Base-by-base conservation (phyloP, 2,113 vertebrate species). In the Chascanopsetta lugubris region DNA sequence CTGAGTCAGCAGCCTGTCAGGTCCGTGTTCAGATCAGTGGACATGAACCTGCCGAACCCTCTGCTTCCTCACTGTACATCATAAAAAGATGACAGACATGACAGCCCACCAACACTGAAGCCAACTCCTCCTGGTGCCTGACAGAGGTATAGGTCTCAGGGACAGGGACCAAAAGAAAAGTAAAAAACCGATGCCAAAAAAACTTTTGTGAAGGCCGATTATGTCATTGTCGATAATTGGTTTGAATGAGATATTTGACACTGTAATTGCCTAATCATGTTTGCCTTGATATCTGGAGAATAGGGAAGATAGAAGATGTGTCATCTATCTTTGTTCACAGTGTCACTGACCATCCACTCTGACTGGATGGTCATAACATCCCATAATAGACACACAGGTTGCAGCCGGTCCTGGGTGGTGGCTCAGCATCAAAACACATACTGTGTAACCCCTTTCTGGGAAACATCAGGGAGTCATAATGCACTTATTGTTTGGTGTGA, bases 401-500 rank as follows among this genome's bases (percentile, higher is more conserved):
- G 27, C 18, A 49, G 59, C 22, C 3, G 4, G 48, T 67, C 77
- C 53, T 7, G 18, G 18, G 54, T 72, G 18, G 54, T 72, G 72
- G n/a, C 30, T 53, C 27, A 12, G 21, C 5, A 8, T 2, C 6
- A 9, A 45, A 61, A 56, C 58, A 51, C 29, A 22, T 9, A 21
- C 66, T 46, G 20, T 77, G 66, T 68, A 74, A 80, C 22, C 10
- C 5, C 42, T 58, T 67, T 67, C 80, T 55, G 22, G 1, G 48
- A 86, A 72, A 55, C 49, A 48, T 48, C 43, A 66, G 57, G 64
- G 62, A 69, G 75, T 54, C 58, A 64, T 85, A 85, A 83, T 73
- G 61, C 21, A 30, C 76, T 75, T 79, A 80, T 84, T 83, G 75
- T 87, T 74, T 55, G 63, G 61, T 80, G 75, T 87, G 75, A 80